Evolutionary conservation across 2,113 vertebrate species (phyloP).

Genomic region (Desmodus rotundus): DNA sequence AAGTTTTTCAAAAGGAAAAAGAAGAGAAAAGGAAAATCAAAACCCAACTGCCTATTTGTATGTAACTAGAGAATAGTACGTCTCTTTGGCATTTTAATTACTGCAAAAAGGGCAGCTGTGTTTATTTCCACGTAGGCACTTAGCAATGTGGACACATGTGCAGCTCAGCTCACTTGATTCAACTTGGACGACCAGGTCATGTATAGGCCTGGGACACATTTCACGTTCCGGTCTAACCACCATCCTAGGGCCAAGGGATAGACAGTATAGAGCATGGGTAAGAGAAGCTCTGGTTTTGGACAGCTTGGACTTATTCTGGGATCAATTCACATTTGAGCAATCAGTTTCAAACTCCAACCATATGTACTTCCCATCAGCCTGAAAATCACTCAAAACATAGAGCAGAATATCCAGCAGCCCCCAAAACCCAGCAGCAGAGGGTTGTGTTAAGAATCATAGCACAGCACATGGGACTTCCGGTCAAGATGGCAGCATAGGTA

Average conservation of each 20-base stretch:
- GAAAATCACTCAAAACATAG: not conserved
- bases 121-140: constrained; percentile 30
- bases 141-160: not conserved
- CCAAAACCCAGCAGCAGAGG: not conserved
- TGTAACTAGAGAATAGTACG: not conserved
- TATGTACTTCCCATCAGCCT: not conserved
- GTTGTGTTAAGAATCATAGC: not conserved
- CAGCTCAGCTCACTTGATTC: not conserved
- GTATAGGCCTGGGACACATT: fast-evolving
- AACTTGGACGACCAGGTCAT: not conserved
- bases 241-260: no score
- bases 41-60: not conserved
- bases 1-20: not conserved
- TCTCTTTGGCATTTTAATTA: not conserved
- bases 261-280: not conserved
- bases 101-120: constrained; percentile 3
- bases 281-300: not conserved
- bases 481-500: no score
- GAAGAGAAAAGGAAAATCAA: not conserved
- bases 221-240: not conserved
- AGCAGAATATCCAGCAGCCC: not conserved
- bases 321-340: not conserved
- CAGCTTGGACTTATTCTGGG: not conserved
- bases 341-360: not conserved
- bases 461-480: not conserved